Evolutionary conservation across 1,140 invertebrate species (phyloP), one percentile per base, ranked within the genome.

Genomic region (Drosophila mauritiana): DNA sequence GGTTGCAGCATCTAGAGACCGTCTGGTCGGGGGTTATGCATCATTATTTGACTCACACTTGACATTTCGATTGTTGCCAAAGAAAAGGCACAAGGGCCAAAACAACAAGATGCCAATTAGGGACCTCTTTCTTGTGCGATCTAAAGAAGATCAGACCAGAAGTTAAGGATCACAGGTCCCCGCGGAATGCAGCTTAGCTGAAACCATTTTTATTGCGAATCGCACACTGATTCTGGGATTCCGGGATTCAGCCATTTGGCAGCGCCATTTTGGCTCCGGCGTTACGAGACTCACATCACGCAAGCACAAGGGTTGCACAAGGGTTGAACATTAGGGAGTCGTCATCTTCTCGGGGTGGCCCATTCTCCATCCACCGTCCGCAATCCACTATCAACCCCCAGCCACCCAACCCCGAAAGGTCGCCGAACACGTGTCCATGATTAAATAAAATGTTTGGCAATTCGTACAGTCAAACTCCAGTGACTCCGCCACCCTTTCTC

Each of bases 41-140:
- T 86, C 83, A 82, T 89, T 88, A 77, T 88, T 88, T 79, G 83
- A 65, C 70, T 73, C 76, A 55, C 64, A 85, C 81, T 81, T 85
- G 81, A 73, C 81, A 70, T 75, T 58, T 54, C 34, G 65, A 72
- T 57, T 65, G 39, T 49, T 54, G 43, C 43, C 40, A 42, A 20
- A 43, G 63, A 56, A 56, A 20, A 46, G 49, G n/a, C 13, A 74
- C 36, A 62, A 76, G 34, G 51, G 17, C 15, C 15, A 39, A 17
- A 37, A 20, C 45, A 48, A 80, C 67, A 65, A 63, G 31, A 52
- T 58, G 73, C 65, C 77, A 84, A 84, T 84, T 84, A 84, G 54
- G 56, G 0, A 40, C 25, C 31, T 64, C n/a, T 40, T 61, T 54
- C 52, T 22, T 55, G 8, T 43, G 8, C 8, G 42, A 63, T 67